A percentile compares a stretch with the other conserved stretches of the same genome.
These are phyloP conservation scores for Tenodera sinensis DNA, from an alignment of 2,888 invertebrate species.

Conservation along the genomic window DNA sequence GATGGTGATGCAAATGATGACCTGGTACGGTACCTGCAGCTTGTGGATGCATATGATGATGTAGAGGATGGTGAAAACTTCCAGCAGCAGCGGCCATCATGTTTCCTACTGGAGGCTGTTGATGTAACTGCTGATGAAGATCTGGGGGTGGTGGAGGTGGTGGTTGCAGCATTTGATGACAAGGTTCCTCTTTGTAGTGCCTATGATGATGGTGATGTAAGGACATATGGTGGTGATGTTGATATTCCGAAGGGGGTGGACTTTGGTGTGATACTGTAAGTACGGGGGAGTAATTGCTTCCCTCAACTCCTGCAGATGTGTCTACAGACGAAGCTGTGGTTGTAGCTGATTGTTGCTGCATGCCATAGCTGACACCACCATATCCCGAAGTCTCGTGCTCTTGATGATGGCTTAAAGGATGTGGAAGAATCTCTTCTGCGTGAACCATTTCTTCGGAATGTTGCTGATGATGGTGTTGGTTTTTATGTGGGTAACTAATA, in stretches of 20 bases:
- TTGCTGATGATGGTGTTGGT: slow-evolving; percentile 28
- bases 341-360: background rate
- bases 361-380: background rate
- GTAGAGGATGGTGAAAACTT: slow-evolving; percentile 40
- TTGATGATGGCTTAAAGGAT: slow-evolving; percentile 21
- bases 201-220: slow-evolving; percentile 35
- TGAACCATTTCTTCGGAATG: background rate
- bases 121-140: slow-evolving; percentile 10
- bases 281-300: background rate
- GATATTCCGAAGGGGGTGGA: slow-evolving; percentile 32
- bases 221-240: slow-evolving; percentile 34
- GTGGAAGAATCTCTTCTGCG: background rate
- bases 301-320: background rate
- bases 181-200: slow-evolving; percentile 34
- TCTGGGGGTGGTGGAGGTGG: slow-evolving; percentile 36
- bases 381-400: background rate
- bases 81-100: background rate
- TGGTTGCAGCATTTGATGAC: background rate
- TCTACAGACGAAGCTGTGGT: background rate
- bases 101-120: background rate
- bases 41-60: slow-evolving; percentile 34
- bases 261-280: slow-evolving; percentile 46
- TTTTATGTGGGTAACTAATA: slow-evolving; percentile 36
- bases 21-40: slow-evolving; percentile 30
- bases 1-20: slow-evolving; percentile 42